Evolutionary conservation across 2,113 vertebrate genomes (phyloP).

Genomic region (Axis porcinus): DNA sequence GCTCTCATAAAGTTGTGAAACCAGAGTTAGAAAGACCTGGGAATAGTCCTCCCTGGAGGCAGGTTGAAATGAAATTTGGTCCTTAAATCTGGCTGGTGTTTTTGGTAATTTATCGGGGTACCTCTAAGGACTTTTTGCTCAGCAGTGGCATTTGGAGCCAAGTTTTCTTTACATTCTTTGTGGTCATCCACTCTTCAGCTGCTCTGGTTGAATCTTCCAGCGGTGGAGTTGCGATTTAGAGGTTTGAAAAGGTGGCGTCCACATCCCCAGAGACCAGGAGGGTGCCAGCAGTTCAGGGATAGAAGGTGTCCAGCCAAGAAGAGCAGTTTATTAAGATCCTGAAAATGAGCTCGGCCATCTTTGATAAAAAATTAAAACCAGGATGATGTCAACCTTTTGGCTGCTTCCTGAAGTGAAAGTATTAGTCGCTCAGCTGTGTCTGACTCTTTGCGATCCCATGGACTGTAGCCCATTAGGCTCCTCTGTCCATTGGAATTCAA

Average conservation of each 20-base stretch:
- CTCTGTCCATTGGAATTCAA: not conserved
- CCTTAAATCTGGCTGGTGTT: conserved; percentile 20
- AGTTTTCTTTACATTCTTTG: conserved; percentile 9
- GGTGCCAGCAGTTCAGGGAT: not conserved
- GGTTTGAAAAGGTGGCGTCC: not conserved
- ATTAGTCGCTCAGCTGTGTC: not conserved
- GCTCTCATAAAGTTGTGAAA: not conserved
- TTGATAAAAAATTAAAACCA: conserved; percentile 70
- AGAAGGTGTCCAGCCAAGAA: not conserved
- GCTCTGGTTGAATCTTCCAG: conserved; percentile 6
- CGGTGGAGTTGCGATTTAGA: not conserved
- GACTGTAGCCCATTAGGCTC: not conserved
- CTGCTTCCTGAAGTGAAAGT: conserved; percentile 33
- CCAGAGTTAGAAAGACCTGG: not conserved
- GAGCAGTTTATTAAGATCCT: conserved; percentile 27
- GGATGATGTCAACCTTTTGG: conserved; percentile 18
- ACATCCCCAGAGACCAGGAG: not conserved
- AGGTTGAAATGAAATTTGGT: conserved; percentile 19
- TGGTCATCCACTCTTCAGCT: not conserved
- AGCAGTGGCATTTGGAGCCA: not conserved
- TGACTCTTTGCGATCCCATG: not conserved
- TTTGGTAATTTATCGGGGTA: not conserved
- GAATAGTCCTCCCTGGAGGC: not conserved
- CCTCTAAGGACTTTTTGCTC: not conserved
- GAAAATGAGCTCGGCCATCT: conserved; percentile 56